Conservation (phyloP, 2,797 vertebrate genomes). For the Sarcophilus harrisii region DNA sequence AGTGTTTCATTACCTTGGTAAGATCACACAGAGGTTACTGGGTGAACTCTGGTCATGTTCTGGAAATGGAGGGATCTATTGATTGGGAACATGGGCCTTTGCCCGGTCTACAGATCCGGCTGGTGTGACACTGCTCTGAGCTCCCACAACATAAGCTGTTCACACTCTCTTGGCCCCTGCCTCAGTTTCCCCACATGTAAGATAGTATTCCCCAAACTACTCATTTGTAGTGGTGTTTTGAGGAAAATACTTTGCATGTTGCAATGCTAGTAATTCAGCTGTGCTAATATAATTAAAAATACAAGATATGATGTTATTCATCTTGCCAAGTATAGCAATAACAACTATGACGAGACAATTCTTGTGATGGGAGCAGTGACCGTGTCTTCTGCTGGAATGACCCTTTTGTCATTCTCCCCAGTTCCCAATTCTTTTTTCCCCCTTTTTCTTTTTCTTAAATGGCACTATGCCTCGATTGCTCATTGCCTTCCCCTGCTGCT, state of each 20-base stretch:
- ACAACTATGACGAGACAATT: neutral
- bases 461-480: slow-evolving; percentile 47
- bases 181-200: slow-evolving; percentile 35
- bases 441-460: slow-evolving; percentile 55
- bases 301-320: neutral
- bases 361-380: neutral
- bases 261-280: neutral
- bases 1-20: neutral
- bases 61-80: slow-evolving; percentile 26
- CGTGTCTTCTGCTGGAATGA: slow-evolving; percentile 49
- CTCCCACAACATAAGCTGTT: neutral
- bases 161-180: neutral
- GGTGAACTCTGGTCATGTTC: slow-evolving; percentile 26
- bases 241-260: neutral
- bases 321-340: neutral
- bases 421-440: slow-evolving; percentile 3
- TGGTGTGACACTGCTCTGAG: neutral
- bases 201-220: neutral
- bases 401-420: slow-evolving; percentile 26
- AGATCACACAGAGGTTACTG: slow-evolving; percentile 3
- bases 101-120: neutral
- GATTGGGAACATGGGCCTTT: neutral
- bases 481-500: neutral
- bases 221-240: neutral
- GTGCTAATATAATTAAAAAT: neutral